phyloP scores from a whole-genome alignment of 2,797 vertebrate species.

The Sebastiscus albofasciatus region DNA sequence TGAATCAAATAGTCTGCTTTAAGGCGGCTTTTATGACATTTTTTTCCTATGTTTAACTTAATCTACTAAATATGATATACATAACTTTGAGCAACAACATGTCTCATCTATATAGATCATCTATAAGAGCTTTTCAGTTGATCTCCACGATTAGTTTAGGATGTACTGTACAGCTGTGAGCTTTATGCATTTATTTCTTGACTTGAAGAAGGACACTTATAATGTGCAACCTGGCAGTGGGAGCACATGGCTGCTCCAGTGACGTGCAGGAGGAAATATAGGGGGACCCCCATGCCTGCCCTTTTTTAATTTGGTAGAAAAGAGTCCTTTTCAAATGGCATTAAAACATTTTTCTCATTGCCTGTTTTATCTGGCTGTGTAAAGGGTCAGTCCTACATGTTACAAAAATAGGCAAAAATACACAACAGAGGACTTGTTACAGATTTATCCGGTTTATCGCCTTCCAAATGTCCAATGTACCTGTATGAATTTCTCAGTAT shows the following conservation, averaged over 20 bases:
- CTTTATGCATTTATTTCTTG: neutral
- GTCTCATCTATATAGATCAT: neutral
- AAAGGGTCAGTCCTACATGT: neutral
- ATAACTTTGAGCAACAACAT: neutral
- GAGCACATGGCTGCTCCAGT: neutral
- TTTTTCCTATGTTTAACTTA: neutral
- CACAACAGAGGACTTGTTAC: neutral
- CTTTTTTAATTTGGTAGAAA: neutral
- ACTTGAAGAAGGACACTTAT: neutral
- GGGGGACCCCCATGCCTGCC: neutral
- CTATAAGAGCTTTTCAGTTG: neutral
- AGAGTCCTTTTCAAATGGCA: neutral
- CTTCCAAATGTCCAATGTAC: neutral
- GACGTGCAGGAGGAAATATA: neutral
- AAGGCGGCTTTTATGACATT: neutral
- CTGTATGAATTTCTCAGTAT: neutral
- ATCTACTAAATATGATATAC: neutral
- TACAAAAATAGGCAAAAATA: neutral
- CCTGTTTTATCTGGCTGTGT: neutral
- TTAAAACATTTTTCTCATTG: neutral
- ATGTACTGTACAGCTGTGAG: neutral
- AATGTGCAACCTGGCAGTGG: slow-evolving; percentile 1
- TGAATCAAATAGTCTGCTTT: neutral
- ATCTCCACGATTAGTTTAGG: neutral
- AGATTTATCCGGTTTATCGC: neutral